These are phyloP conservation scores for Orchesella cincta DNA, from an alignment of 1,140 invertebrate species.

Conservation along the genomic window DNA sequence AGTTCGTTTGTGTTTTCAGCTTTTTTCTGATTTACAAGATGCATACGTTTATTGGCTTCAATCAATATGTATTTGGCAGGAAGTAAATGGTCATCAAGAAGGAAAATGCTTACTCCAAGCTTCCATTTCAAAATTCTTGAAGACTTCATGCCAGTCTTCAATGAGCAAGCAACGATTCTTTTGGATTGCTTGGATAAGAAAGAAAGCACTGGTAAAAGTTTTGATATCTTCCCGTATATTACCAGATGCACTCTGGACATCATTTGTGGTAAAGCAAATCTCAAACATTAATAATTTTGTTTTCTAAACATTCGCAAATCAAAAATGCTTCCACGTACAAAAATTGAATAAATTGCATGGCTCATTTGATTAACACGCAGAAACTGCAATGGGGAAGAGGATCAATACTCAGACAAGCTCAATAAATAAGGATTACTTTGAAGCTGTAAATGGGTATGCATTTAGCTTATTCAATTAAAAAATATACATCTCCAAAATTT, in stretches of 20 bases:
- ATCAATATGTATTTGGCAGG: constrained; percentile 43
- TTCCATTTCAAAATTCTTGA: constrained; percentile 70
- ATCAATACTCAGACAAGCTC: constrained; percentile 53
- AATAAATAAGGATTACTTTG: constrained; percentile 52
- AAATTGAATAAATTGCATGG: not conserved
- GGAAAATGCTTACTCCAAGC: constrained; percentile 67
- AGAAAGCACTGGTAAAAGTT: not conserved
- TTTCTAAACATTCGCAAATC: not conserved
- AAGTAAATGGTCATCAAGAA: constrained; percentile 62
- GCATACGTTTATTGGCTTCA: not conserved
- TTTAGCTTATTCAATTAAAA: not conserved
- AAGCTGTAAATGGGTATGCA: constrained; percentile 17
- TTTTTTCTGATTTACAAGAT: not conserved
- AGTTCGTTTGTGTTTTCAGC: not conserved
- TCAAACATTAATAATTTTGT: not conserved
- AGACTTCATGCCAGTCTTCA: constrained; percentile 65
- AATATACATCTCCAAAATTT: not conserved
- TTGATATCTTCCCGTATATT: constrained; percentile 2
- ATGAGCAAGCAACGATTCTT: constrained; percentile 58
- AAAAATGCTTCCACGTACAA: not conserved
- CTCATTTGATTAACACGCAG: constrained; percentile 47
- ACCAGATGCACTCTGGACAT: constrained; percentile 15
- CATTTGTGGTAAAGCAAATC: constrained; percentile 22
- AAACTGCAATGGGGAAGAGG: constrained; percentile 51
- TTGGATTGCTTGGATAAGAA: not conserved